phyloP scores from a whole-genome alignment of 2,888 invertebrate species.

The Drosophila leonis region DNA sequence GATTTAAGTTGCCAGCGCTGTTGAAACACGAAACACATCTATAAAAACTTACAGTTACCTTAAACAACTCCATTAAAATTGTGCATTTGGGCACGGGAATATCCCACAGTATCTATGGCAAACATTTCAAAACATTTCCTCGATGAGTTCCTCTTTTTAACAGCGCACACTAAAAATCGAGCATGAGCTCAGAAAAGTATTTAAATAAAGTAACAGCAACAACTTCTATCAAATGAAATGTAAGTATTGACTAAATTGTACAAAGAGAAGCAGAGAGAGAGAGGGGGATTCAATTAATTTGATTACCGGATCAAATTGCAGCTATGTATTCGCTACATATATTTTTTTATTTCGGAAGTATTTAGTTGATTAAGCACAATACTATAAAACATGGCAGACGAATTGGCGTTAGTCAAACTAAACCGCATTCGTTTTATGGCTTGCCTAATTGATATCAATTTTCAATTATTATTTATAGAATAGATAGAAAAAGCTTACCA shows the following conservation, averaged over 20 bases:
- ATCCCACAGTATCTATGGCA: slow-evolving; percentile 32
- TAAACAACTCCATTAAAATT: slow-evolving; percentile 72
- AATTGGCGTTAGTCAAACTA: background rate
- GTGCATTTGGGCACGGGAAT: slow-evolving; percentile 10
- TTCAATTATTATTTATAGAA: background rate
- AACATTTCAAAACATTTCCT: slow-evolving; percentile 65
- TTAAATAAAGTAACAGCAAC: slow-evolving; percentile 53
- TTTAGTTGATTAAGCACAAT: slow-evolving; percentile 7
- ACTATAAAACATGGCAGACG: background rate
- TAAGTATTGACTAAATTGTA: slow-evolving; percentile 33
- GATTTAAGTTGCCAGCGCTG: slow-evolving; percentile 70
- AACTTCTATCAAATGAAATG: slow-evolving; percentile 57
- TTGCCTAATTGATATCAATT: slow-evolving; percentile 4
- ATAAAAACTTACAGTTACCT: slow-evolving; percentile 69
- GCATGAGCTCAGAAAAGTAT: slow-evolving; percentile 31
- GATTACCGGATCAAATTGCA: slow-evolving; percentile 3
- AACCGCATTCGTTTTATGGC: slow-evolving; percentile 1
- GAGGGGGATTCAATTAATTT: background rate
- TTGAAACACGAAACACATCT: slow-evolving; percentile 63
- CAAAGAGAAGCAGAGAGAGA: background rate
- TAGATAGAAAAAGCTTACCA: background rate
- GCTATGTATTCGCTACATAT: background rate
- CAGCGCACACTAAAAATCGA: slow-evolving; percentile 43
- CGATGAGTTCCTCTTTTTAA: slow-evolving; percentile 44
- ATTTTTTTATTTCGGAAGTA: background rate